Percentiles rank a stretch among this genome's conserved stretches.
Conservation (phyloP, 2,797 vertebrate species). For the Halcyon leucocephala region DNA sequence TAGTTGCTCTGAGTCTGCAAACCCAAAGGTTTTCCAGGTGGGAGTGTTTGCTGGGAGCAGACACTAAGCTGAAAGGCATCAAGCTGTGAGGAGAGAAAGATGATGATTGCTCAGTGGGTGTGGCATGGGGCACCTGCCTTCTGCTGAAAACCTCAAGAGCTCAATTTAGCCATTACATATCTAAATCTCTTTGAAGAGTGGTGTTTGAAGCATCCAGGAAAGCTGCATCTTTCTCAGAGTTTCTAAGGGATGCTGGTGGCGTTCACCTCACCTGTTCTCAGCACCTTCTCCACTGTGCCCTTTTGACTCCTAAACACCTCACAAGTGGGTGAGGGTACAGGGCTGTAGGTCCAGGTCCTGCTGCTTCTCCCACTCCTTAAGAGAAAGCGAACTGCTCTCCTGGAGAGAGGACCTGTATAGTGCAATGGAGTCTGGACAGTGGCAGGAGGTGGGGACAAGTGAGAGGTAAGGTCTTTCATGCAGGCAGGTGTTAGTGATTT, state of each 20-base stretch:
- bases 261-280: neutral
- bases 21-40: neutral
- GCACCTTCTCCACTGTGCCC: accelerated
- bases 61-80: neutral
- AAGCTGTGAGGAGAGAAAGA: neutral
- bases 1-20: neutral
- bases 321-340: neutral
- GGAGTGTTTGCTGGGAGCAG: neutral
- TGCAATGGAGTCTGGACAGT: neutral
- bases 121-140: neutral
- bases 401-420: neutral
- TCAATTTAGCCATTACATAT: neutral
- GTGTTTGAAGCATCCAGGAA: neutral
- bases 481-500: neutral
- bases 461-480: neutral
- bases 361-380: neutral
- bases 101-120: neutral
- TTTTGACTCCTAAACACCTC: neutral
- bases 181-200: neutral
- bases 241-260: neutral
- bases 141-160: neutral
- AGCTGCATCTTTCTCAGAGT: neutral
- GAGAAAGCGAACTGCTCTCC: neutral
- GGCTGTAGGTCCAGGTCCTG: neutral
- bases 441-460: neutral